Evolutionary conservation across 2,113 vertebrate genomes (phyloP), one percentile per base, ranked within the genome.

Genomic region (Donacobius atricapilla): DNA sequence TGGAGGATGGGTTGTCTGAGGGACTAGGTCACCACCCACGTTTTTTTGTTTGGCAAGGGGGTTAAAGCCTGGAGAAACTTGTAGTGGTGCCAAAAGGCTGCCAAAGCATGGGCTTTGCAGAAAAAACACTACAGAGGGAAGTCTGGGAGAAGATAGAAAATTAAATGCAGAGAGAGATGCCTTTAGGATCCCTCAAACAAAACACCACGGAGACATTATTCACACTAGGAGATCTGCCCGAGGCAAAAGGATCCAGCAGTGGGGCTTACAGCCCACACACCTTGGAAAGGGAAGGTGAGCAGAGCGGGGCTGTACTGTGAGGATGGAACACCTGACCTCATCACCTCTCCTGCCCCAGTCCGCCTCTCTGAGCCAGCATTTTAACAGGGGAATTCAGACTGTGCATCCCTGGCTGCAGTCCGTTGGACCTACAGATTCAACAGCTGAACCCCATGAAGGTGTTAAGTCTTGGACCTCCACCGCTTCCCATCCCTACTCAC

Each of bases 91-190:
- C 93, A 96, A 79, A 72, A 94, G 72, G 68, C 94, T 70, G 48
- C 54, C 48, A 82, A 81, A 91, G 42, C 81, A 95, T 47, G 76
- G 58, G 33, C 61, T 96, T 86, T 93, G 45, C 75, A 96, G 76
- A 78, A 95, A 93, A 87, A 91, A 90, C 51, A 54, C 47, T 72
- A n/a, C 13, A 79, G 37, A 88, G 53, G 30, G 37, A 89, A 90
- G 69, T 54, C 63, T 94, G 73, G 35, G 51, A 91, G 48, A 79
- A 75, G 82, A 60, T 27, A 69, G 80, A 92, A 90, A 87, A 93
- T 80, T 54, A 90, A 90, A 76, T 6, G 28, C 1, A 19, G 64
- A 58, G 75, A 71, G 54, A 94, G 35, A 63, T 66, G 51, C 47
- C 79, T 88, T 68, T 60, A 50, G 48, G 48, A 81, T 92, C 64